These are phyloP conservation scores for Rotaria socialis DNA, from an alignment of 2,888 invertebrate genomes.

Conservation along the genomic window DNA sequence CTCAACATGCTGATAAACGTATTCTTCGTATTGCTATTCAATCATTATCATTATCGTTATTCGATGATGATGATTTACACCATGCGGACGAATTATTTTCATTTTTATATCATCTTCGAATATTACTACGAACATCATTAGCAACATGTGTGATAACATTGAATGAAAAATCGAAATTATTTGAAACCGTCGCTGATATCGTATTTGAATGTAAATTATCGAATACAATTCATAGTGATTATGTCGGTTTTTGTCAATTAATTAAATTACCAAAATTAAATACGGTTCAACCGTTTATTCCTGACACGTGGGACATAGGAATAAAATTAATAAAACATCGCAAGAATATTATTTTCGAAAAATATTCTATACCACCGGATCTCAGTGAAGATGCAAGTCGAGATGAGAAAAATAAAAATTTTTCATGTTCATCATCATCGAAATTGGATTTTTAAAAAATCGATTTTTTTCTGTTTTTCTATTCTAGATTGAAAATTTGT, in stretches of 20 bases:
- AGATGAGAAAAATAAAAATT: background rate
- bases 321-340: conserved; percentile 33
- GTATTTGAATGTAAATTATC: conserved; percentile 19
- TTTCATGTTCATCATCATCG: background rate
- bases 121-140: conserved; percentile 15
- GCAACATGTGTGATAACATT: conserved; percentile 35
- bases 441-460: background rate
- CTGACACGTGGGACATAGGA: conserved; percentile 29
- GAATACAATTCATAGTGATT: background rate
- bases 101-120: background rate
- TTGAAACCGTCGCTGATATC: background rate
- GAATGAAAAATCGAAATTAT: background rate
- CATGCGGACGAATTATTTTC: background rate
- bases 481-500: background rate
- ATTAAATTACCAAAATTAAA: conserved; percentile 28
- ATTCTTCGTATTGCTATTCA: conserved; percentile 13
- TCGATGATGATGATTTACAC: background rate
- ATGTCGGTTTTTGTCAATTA: conserved; percentile 1
- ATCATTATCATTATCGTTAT: conserved; percentile 2
- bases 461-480: background rate
- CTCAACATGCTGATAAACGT: background rate
- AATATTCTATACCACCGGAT: conserved; percentile 31
- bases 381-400: background rate
- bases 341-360: conserved; percentile 12
- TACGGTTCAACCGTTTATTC: background rate